Evolutionary conservation across 2,888 invertebrate genomes (phyloP).

Genomic region (Hydraecia micacea): DNA sequence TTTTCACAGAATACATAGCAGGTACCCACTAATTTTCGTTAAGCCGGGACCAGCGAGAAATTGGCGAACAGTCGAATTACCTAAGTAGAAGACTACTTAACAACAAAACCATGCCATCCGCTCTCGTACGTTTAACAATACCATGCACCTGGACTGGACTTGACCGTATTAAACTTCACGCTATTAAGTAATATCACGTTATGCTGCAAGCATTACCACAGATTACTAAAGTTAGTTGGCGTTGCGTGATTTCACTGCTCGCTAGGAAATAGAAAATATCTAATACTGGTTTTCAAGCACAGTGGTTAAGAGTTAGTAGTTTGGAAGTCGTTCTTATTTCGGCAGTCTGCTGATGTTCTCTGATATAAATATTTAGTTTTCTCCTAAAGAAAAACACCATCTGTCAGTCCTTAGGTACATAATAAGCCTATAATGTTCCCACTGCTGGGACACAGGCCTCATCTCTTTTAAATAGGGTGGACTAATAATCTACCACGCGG

Average conservation of each 20-base stretch:
- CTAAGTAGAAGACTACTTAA: too few species aligned
- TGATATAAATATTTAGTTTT: neutral
- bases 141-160: conserved; percentile 38
- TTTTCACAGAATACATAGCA: neutral
- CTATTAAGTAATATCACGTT: conserved; percentile 15
- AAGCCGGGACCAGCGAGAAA: neutral
- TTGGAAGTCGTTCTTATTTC: neutral
- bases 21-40: neutral
- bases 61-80: neutral
- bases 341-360: neutral
- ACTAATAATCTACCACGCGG: neutral
- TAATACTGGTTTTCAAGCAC: conserved; percentile 11
- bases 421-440: neutral
- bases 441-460: neutral
- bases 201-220: conserved; percentile 29
- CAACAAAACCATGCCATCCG: neutral
- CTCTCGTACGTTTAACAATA: neutral
- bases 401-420: neutral
- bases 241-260: conserved; percentile 19
- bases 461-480: neutral
- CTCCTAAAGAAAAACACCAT: neutral
- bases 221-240: conserved; percentile 25
- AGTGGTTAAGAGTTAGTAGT: neutral
- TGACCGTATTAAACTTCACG: conserved; percentile 16
- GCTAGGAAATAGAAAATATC: conserved; percentile 26